These are phyloP conservation scores for Microcebus lehilahytsara DNA, from an alignment of 2,113 vertebrate species.

Conservation along the genomic window DNA sequence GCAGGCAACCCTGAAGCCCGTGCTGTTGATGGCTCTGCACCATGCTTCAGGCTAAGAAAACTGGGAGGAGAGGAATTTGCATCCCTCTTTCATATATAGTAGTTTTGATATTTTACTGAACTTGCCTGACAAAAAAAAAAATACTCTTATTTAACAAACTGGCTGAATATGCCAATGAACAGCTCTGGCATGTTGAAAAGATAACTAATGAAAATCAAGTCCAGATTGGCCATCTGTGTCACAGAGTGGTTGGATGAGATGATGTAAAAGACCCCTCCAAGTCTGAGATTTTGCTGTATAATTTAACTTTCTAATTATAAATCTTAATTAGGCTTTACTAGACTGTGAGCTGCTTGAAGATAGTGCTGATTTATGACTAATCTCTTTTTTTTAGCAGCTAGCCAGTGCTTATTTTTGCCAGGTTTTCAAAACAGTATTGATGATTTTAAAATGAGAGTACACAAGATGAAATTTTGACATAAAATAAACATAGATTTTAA, in stretches of 20 bases:
- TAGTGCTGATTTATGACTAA: neutral
- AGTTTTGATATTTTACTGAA: neutral
- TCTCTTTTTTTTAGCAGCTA: neutral
- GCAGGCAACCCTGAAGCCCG: no score
- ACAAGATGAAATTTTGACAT: neutral
- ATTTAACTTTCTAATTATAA: constrained; percentile 50
- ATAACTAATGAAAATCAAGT: neutral
- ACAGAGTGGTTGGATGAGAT: neutral
- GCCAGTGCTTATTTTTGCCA: neutral
- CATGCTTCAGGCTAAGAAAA: neutral
- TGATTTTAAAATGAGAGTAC: constrained; percentile 14
- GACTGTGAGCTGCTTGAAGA: neutral
- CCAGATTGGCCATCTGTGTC: neutral
- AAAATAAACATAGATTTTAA: neutral
- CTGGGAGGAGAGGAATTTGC: neutral
- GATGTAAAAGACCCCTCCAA: neutral
- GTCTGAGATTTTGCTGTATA: neutral
- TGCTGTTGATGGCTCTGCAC: neutral
- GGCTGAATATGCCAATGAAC: neutral
- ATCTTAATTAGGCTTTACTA: constrained; percentile 31
- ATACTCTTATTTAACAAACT: neutral
- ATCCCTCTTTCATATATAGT: neutral
- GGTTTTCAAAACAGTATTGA: neutral
- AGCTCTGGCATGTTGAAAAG: neutral
- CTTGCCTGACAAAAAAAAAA: neutral